Evolutionary conservation across 2,797 vertebrate species (phyloP).

Genomic region (Anolis apletophallus): DNA sequence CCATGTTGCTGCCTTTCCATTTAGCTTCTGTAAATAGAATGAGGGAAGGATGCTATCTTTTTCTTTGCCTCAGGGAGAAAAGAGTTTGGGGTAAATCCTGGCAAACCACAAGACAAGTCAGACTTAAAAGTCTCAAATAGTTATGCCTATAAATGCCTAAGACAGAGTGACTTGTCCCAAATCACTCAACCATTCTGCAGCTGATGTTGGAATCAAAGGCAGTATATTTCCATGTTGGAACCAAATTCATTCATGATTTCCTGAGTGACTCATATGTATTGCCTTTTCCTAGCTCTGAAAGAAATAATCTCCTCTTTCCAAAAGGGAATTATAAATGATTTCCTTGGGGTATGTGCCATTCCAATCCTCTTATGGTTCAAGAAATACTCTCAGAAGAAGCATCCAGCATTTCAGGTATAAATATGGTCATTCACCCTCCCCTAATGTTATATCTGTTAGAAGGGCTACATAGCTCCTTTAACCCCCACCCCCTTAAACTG

Average conservation of each 20-base stretch:
- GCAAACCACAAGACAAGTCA: not conserved
- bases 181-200: not conserved
- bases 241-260: not conserved
- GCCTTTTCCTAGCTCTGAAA: not conserved
- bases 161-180: not conserved
- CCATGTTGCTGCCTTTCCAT: not conserved
- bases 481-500: not conserved
- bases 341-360: not conserved
- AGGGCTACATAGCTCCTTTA: not conserved
- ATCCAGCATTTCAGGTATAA: not conserved
- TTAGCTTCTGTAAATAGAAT: not conserved
- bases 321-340: not conserved
- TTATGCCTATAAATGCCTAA: not conserved
- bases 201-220: not conserved
- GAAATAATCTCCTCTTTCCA: not conserved
- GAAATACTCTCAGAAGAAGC: conserved; percentile 19
- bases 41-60: not conserved
- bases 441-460: not conserved
- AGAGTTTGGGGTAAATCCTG: not conserved
- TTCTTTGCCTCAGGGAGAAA: not conserved
- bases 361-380: conserved; percentile 5
- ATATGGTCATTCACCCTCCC: not conserved
- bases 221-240: not conserved
- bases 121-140: not conserved
- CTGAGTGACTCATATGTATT: not conserved